Evolutionary conservation across 2,797 vertebrate species (phyloP), one percentile per base, ranked within the genome.

Genomic region (Oreonectes daqikongensis): DNA sequence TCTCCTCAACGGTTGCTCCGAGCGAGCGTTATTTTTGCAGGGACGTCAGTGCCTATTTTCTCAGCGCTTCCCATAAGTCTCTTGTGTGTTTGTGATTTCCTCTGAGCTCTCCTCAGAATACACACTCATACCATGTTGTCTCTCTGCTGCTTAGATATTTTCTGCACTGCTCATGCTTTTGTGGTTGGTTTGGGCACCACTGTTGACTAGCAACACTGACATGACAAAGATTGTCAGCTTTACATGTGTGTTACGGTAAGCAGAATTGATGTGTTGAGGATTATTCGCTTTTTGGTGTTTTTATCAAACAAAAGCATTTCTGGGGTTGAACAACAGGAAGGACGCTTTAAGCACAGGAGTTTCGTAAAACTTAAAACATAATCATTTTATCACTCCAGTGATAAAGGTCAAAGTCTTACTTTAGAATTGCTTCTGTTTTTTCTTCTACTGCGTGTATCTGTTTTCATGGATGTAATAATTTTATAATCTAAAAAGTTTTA

Each of bases 221-320:
- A 59, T 24, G 35, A n/a, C n/a, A n/a, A n/a, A n/a, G n/a, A n/a
- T n/a, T 68, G 28, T 69, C 64, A 95, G 85, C 93, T 93, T 85
- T 94, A 94, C 30, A 60, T 60, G 17, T 10, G 15, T 35, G 30
- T 38, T 35, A 30, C 24, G 53, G 5, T 50, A n/a, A 50, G 17
- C 6, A n/a, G 26, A 28, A 4, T 28, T 28, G 55, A 57, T 2
- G 22, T 26, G 4, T 55, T 42, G 40, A 2, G 12, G 40, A 42
- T 14, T 10, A 42, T 42, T 3, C 3, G 22, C 24, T 32, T 59
- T 59, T 59, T 32, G 28, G 17, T n/a, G 35, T 35, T 32, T 8
- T 32, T 35, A 35, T 28, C 5, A 5, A 18, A 60, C 17, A 12
- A n/a, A n/a, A 11, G 8, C 2, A 35, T 61, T 10, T 61, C 55